Evolutionary conservation across 2,113 vertebrate species (phyloP), one percentile per base, ranked within the genome.

Genomic region (Proteles cristata): DNA sequence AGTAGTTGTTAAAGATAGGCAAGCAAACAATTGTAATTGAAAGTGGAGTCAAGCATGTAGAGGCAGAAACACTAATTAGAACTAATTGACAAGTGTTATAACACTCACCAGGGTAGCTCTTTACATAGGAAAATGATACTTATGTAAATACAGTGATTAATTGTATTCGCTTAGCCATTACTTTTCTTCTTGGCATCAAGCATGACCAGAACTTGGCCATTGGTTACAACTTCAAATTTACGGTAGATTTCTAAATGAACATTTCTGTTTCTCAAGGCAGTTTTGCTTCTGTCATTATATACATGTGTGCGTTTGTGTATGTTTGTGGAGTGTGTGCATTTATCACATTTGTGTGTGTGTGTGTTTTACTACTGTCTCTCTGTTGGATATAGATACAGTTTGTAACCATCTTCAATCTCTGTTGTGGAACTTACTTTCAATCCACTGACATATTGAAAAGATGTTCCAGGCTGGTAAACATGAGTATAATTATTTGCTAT

Each of bases 51-150:
- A 96, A 96, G 69, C 90, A 96, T 94, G 94, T 94, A 97, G 83
- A 98, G 53, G 58, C 83, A 96, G 96, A 96, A 96, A 97, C 86
- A 88, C 97, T 98, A 97, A 98, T 97, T 97, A 97, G 92, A 97
- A 96, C 90, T 97, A 97, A 97, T 96, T 98, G 96, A 97, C 96
- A 97, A 97, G 96, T 97, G 92, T 93, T 97, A 90, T 58, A 94
- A 89, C 96, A 90, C 95, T 98, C 97, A 98, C 96, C 92, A 95
- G 96, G 96, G 87, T 97, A 97, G 86, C 89, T 97, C 93, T 97
- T 98, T 98, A 88, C 92, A 94, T 90, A 94, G 66, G 93, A 97
- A 97, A 98, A 97, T 97, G 93, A 98, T 97, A 93, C 93, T 88
- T 96, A 88, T 79, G 53, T 97, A 97, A 98, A 97, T 97, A 92